phyloP scores from a whole-genome alignment of 1,140 invertebrate genomes.

The Scaptomyza montana region DNA sequence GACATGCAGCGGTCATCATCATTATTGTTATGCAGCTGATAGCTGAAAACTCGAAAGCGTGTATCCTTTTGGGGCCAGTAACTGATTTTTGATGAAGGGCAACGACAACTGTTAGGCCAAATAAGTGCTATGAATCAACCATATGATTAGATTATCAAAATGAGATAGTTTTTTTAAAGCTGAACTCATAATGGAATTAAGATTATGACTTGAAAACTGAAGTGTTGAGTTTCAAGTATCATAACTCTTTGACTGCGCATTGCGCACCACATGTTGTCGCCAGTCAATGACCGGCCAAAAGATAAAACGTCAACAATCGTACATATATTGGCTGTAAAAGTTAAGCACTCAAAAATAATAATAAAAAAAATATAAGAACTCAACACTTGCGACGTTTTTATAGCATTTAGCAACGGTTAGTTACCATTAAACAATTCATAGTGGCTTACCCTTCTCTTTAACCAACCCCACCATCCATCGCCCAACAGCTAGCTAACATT shows the following conservation, averaged over 20 bases:
- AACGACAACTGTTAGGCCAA: slow-evolving; percentile 4
- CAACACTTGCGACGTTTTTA: slow-evolving; percentile 60
- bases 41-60: too few relatives aligned
- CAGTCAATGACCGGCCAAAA: not conserved
- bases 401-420: slow-evolving; percentile 72
- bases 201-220: too few relatives aligned
- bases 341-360: slow-evolving; percentile 12
- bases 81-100: slow-evolving; percentile 38
- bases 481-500: too few relatives aligned
- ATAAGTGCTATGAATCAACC: too few relatives aligned
- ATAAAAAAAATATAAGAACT: slow-evolving; percentile 14
- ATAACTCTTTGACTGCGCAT: slow-evolving; percentile 14
- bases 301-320: not conserved
- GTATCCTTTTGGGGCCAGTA: not conserved
- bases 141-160: too few relatives aligned
- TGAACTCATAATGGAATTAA: too few relatives aligned
- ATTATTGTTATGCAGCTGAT: slow-evolving; percentile 38
- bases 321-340: slow-evolving; percentile 35
- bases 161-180: not conserved
- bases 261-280: too few relatives aligned
- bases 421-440: slow-evolving; percentile 50
- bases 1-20: slow-evolving; percentile 69
- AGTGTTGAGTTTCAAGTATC: too few relatives aligned
- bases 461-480: too few relatives aligned
- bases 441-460: not conserved